Conservation (phyloP, 2,888 invertebrate genomes). For the Crossocerus cetratus region DNA sequence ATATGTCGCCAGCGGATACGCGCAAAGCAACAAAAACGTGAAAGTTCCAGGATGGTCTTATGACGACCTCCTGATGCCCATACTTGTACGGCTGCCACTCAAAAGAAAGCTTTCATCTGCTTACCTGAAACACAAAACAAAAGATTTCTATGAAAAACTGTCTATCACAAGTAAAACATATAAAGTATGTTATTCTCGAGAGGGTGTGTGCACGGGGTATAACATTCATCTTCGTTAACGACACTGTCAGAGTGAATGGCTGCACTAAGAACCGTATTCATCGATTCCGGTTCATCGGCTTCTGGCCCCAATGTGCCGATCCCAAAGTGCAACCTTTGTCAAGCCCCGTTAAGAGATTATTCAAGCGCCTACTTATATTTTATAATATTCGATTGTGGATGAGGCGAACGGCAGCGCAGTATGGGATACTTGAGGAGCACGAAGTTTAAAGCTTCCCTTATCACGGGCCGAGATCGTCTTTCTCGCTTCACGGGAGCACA, state of each 20-base stretch:
- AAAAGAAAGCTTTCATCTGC: conserved; percentile 29
- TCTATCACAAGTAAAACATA: background rate
- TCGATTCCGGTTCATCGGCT: too few species aligned
- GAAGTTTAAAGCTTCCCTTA: conserved; percentile 38
- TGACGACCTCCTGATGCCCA: conserved; percentile 22
- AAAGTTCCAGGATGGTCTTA: conserved; percentile 24
- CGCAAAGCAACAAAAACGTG: background rate
- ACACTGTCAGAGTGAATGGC: too few species aligned
- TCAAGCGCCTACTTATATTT: conserved; percentile 28
- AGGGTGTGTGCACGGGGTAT: too few species aligned
- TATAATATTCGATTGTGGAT: conserved; percentile 34
- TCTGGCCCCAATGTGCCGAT: too few species aligned
- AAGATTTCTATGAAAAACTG: conserved; percentile 16
- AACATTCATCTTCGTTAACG: too few species aligned
- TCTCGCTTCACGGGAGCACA: conserved; percentile 13
- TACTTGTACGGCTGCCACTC: conserved; percentile 4
- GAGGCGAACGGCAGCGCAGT: background rate
- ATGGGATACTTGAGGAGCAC: conserved; percentile 1
- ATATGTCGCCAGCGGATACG: background rate
- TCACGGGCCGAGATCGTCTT: conserved; percentile 29
- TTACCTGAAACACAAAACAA: conserved; percentile 63
- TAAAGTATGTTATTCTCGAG: too few species aligned
- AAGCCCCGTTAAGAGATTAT: conserved; percentile 1
- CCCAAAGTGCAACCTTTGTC: background rate
- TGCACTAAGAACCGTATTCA: too few species aligned